These are phyloP conservation scores for Zosterops hypoxanthus DNA, from an alignment of 2,113 vertebrate genomes.

Conservation along the genomic window DNA sequence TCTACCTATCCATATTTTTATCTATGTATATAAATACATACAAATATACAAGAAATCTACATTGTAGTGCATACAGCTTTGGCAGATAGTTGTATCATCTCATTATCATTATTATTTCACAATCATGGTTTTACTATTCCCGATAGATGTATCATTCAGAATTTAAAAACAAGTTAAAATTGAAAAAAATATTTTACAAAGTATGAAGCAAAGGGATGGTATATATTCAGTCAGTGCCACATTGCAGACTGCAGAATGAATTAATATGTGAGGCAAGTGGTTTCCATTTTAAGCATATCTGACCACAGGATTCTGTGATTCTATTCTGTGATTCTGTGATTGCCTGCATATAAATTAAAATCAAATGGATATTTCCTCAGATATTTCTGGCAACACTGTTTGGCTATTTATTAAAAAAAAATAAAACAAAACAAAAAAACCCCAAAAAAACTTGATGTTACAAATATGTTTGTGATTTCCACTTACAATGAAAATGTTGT, in stretches of 20 bases:
- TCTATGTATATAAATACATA: not conserved
- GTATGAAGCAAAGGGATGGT: not conserved
- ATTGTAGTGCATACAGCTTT: not conserved
- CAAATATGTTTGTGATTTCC: not conserved
- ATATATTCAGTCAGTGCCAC: not conserved
- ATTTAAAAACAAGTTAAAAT: not conserved
- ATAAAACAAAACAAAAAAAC: not conserved
- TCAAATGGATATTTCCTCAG: not conserved
- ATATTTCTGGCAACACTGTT: not conserved
- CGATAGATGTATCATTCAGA: not conserved
- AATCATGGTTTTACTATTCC: not conserved
- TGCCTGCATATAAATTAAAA: constrained; percentile 7
- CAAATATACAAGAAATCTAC: not conserved
- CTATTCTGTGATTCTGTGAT: constrained; percentile 5
- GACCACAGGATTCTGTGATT: constrained; percentile 19
- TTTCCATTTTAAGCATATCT: constrained; percentile 19
- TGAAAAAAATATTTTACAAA: not conserved
- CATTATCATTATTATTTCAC: not conserved
- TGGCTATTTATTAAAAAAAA: not conserved
- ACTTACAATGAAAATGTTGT: not conserved
- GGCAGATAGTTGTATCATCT: not conserved
- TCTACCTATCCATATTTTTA: not conserved
- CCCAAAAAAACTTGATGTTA: not conserved
- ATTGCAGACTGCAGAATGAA: not conserved
- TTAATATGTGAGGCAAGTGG: not conserved